These are phyloP conservation scores for Crocallis elinguaria DNA, from an alignment of 2,888 invertebrate genomes.

Conservation along the genomic window DNA sequence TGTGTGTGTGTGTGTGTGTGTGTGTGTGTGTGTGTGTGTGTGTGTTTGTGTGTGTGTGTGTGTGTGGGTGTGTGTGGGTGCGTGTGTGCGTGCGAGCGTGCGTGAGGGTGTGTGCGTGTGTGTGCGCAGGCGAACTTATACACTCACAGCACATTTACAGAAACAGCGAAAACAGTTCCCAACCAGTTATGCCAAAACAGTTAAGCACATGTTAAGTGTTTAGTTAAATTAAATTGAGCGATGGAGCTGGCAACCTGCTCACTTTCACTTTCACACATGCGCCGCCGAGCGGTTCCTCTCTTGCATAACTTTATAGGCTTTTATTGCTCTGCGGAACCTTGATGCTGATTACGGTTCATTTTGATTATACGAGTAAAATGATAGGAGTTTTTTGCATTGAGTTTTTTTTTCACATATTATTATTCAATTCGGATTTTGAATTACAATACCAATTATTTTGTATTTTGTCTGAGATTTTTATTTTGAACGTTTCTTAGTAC, in stretches of 20 bases:
- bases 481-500: no score
- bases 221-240: constrained; percentile 52
- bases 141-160: not conserved
- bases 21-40: no score
- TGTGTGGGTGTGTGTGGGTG: no score
- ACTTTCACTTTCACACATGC: constrained; percentile 71
- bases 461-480: no score
- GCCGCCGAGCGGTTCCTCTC: constrained; percentile 29
- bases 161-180: constrained; percentile 4
- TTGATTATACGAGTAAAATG: not conserved
- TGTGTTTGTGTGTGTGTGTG: no score
- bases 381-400: not conserved
- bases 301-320: constrained; percentile 49
- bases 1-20: no score
- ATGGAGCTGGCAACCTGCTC: constrained; percentile 34
- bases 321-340: constrained; percentile 9
- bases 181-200: constrained; percentile 30
- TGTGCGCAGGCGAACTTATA: not conserved
- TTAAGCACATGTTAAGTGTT: constrained; percentile 38
- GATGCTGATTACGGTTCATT: constrained; percentile 21
- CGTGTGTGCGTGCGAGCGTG: no score
- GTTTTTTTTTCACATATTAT: no score
- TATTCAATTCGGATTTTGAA: no score
- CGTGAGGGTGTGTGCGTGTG: no score
- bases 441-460: no score